Conservation (phyloP, 2,113 vertebrate species). For the Phylloscopus trochiloides region DNA sequence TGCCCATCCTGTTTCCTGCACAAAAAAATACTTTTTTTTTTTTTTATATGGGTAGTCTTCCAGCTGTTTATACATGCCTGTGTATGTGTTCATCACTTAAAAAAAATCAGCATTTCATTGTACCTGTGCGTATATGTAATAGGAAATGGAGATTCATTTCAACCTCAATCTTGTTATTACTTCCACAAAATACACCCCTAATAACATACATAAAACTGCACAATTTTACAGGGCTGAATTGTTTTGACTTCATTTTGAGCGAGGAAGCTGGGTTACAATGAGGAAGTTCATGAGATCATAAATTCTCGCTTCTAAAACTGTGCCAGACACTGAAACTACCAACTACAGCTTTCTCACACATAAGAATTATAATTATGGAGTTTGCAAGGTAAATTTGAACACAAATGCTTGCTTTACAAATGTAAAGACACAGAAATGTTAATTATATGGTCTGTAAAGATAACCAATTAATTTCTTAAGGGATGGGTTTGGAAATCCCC, state of each 20-base stretch:
- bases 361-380: not conserved
- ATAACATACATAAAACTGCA: not conserved
- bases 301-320: not conserved
- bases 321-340: not conserved
- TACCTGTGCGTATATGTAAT: not conserved
- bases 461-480: not conserved
- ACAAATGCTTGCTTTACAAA: not conserved
- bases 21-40: not conserved
- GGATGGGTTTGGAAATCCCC: not conserved
- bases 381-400: not conserved
- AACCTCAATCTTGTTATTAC: not conserved
- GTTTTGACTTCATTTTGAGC: not conserved
- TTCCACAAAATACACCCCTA: not conserved
- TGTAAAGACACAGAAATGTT: not conserved
- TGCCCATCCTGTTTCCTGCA: not conserved
- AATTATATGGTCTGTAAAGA: not conserved
- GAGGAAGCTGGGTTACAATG: not conserved
- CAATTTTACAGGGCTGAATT: not conserved
- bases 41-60: not conserved
- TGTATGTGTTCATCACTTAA: not conserved
- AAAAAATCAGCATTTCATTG: not conserved
- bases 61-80: not conserved
- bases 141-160: not conserved
- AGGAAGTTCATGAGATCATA: conserved; percentile 26
- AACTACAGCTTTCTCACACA: not conserved